A percentile compares a stretch with the other conserved stretches of the same genome.
Conservation (phyloP, 1,140 invertebrate genomes). For the Cydia amplana region DNA sequence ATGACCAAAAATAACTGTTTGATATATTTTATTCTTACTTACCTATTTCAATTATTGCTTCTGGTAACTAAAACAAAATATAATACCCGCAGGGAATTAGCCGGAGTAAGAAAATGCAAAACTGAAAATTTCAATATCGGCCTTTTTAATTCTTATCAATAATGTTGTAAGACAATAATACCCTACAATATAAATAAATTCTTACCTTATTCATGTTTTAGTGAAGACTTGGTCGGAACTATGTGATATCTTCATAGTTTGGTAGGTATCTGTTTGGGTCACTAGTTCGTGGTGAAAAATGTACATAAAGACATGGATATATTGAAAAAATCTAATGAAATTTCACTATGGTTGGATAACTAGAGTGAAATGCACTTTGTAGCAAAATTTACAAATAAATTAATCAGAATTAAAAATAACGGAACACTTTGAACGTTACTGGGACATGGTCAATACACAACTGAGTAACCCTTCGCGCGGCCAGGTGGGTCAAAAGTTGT, state of each 20-base stretch:
- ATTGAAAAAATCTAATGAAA: no score
- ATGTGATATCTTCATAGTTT: not conserved
- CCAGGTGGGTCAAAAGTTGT: conserved; percentile 71
- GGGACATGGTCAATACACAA: conserved; percentile 62
- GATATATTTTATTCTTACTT: no score
- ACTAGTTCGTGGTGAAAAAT: no score
- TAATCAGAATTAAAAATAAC: not conserved
- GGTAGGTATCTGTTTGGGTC: no score
- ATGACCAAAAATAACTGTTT: no score
- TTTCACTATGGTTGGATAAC: no score
- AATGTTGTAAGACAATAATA: no score
- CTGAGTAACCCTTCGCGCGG: conserved; percentile 65
- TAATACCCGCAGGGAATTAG: not conserved
- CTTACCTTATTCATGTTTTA: not conserved
- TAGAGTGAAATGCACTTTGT: not conserved
- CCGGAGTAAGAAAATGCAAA: conserved; percentile 34
- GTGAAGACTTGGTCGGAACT: not conserved
- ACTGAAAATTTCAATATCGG: not conserved
- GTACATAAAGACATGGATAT: no score
- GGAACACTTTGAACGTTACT: conserved; percentile 30
- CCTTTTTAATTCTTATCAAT: not conserved
- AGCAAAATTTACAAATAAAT: not conserved
- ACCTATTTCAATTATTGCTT: no score
- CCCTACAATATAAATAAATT: not conserved
- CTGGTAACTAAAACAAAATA: not conserved